phyloP scores from a whole-genome alignment of 23 tunicate species.

The Diplosoma virens region DNA sequence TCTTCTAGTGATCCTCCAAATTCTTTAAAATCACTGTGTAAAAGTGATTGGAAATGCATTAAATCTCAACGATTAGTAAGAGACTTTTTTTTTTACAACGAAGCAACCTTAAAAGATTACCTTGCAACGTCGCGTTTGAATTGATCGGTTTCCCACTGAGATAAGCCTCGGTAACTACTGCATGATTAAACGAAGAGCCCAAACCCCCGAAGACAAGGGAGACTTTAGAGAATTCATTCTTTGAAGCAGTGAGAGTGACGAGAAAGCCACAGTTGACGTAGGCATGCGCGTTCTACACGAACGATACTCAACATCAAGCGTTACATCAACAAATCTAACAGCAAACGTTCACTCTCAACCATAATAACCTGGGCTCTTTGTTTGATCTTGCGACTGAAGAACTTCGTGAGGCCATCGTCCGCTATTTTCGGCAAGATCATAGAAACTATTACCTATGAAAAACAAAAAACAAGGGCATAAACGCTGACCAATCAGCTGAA shows the following conservation, averaged over 20 bases:
- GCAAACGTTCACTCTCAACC: too few relatives aligned
- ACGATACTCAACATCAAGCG: too few relatives aligned
- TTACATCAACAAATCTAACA: too few relatives aligned
- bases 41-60: too few relatives aligned
- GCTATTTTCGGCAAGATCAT: slow-evolving; percentile 21
- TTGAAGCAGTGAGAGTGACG: slow-evolving; percentile 4
- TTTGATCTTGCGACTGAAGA: slow-evolving; percentile 49
- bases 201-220: slow-evolving; percentile 58
- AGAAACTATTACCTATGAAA: slow-evolving; percentile 32
- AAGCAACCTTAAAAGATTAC: too few relatives aligned
- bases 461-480: too few relatives aligned
- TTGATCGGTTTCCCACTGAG: slow-evolving; percentile 50
- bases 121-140: slow-evolving; percentile 38
- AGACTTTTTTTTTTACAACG: too few relatives aligned
- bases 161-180: slow-evolving; percentile 60
- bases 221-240: neutral
- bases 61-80: too few relatives aligned
- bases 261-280: slow-evolving; percentile 76
- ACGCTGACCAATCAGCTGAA: too few relatives aligned
- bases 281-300: slow-evolving; percentile 84
- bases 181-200: slow-evolving; percentile 47
- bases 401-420: neutral
- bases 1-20: too few relatives aligned
- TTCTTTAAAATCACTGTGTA: too few relatives aligned
- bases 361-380: slow-evolving; percentile 66